phyloP scores from a whole-genome alignment of 2,113 vertebrate species.

The Istiophorus platypterus region DNA sequence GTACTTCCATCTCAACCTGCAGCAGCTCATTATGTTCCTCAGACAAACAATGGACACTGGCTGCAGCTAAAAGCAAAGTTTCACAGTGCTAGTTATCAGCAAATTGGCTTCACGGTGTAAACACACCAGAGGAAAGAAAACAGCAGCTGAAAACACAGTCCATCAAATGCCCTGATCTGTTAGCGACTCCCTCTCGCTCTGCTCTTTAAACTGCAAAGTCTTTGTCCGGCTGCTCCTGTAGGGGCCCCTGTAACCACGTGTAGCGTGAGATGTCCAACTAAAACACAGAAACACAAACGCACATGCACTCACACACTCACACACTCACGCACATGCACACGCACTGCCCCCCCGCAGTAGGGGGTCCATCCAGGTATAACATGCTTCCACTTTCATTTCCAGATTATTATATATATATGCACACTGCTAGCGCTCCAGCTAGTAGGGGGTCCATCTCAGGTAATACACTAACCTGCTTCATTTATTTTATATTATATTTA shows the following conservation, averaged over 20 bases:
- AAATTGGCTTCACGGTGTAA: slow-evolving; percentile 13
- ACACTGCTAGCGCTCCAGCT: too few relatives aligned
- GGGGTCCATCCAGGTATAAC: too few relatives aligned
- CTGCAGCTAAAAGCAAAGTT: slow-evolving; percentile 11
- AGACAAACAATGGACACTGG: not conserved
- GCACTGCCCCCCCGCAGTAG: too few relatives aligned
- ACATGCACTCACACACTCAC: not conserved
- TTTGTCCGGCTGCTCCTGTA: slow-evolving; percentile 46
- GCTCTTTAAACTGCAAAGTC: slow-evolving; percentile 42
- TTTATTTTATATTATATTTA: too few relatives aligned
- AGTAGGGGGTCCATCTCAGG: not conserved
- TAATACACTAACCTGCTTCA: too few relatives aligned
- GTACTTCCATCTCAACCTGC: not conserved
- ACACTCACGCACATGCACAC: not conserved
- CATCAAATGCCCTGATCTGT: slow-evolving; percentile 11
- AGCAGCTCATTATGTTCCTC: slow-evolving; percentile 12
- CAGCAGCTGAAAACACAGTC: slow-evolving; percentile 8
- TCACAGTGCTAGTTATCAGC: slow-evolving; percentile 2
- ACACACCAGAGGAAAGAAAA: slow-evolving; percentile 23
- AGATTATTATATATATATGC: too few relatives aligned
- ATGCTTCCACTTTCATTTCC: too few relatives aligned
- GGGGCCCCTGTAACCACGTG: slow-evolving; percentile 18
- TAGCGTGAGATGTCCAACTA: not conserved
- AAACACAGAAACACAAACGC: not conserved
- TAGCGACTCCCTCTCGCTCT: slow-evolving; percentile 26